Evolutionary conservation across 2,888 invertebrate genomes (phyloP).

Genomic region (Cataglyphis cursor): DNA sequence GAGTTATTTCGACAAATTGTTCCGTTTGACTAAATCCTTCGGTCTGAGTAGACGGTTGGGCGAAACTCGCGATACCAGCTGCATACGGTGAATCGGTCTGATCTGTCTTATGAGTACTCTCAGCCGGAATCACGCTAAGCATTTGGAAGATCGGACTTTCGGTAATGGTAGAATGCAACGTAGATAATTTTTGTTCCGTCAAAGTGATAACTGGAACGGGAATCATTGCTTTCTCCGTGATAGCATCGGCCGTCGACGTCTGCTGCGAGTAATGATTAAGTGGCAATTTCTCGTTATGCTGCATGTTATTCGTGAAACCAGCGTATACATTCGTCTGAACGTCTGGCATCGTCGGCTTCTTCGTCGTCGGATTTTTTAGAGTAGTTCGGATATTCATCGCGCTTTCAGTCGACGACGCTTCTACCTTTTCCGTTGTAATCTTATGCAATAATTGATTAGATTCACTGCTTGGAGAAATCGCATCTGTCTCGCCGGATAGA

Average conservation of each 20-base stretch:
- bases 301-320: conserved; percentile 37
- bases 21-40: not conserved
- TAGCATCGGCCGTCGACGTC: conserved; percentile 13
- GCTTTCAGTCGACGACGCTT: not conserved
- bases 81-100: not conserved
- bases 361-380: conserved; percentile 68
- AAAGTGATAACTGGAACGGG: conserved; percentile 83
- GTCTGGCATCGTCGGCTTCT: conserved; percentile 77
- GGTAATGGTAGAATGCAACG: conserved; percentile 70
- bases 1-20: conserved; percentile 18
- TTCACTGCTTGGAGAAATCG: conserved; percentile 84
- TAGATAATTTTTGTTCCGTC: conserved; percentile 78
- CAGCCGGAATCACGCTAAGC: conserved; percentile 80
- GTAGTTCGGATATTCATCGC: not conserved
- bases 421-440: conserved; percentile 1
- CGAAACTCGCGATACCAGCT: not conserved
- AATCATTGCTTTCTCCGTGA: conserved; percentile 83
- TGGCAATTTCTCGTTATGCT: not conserved
- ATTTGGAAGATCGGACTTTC: conserved; percentile 80
- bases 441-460: conserved; percentile 25
- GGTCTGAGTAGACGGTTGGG: not conserved
- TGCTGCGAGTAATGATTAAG: conserved; percentile 8
- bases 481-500: conserved; percentile 90
- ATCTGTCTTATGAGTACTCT: not conserved
- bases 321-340: conserved; percentile 47